Evolutionary conservation across 2,888 invertebrate genomes (phyloP), one percentile per base, ranked within the genome.

Genomic region (Monoplex corrugatus): DNA sequence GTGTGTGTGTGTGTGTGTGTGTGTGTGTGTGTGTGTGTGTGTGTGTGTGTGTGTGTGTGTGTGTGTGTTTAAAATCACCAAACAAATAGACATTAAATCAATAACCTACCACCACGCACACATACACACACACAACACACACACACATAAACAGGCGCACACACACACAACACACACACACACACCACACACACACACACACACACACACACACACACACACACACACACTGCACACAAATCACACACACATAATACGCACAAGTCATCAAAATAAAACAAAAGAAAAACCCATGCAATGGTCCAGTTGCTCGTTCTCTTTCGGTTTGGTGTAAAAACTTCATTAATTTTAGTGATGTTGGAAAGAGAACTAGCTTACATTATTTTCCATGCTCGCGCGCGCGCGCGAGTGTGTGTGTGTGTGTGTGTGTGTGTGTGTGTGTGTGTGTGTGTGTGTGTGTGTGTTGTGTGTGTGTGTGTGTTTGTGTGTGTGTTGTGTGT

Each of bases 391-490:
- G 68, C 28, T 19, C 3, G 82, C 44, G 82, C n/a, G 82, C 44
- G 82, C 6, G 44, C n/a, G 82, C n/a, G 82, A 23, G 82, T 23
- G 80, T 82, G 82, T 44, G 82, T 82, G 82, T 82, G 82, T 72
- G 72, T 38, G 72, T 72, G 35, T 38, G 72, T 72, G 38, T 38
- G 32, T 38, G 72, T 16, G 32, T 38, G 72, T 32, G 32, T 38
- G 72, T 38, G 32, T 5, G 72, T 72, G 32, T 38, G 72, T 72
- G 72, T 35, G 72, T 72, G 72, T 72, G 72, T 32, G 72, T 72
- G 72, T 32, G 72, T 72, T 50, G 72, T 32, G 72, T 72, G 72
- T 19, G 32, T 72, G 72, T 32, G 72, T 72, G 72, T 32, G 72
- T 72, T n/a, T 72, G 32, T 72, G 72, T 72, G 72, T 72, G 72